Base-by-base conservation (phyloP, 2,797 vertebrate species). In the Toxotes lorentzi region DNA sequence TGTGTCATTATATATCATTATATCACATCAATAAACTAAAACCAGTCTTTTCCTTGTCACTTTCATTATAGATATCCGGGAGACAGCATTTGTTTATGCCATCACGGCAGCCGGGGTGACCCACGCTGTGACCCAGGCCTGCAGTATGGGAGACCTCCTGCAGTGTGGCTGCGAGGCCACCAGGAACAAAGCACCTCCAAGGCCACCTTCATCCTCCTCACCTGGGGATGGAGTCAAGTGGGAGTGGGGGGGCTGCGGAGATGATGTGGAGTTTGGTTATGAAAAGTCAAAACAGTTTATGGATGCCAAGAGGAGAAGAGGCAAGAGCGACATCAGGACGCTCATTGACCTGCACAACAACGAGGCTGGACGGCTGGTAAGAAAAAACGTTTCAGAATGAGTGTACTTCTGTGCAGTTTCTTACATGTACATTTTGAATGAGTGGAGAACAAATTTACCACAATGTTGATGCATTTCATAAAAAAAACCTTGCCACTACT, bases 211-310 rank as follows among this genome's bases (percentile, higher is more conserved):
- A 0, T 93, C 95, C 14, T 59, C 93, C 0, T 91, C 96, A 0
- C 38, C 88, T 0, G 89, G 90, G 0, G 96, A 97, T 14, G 96
- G 95, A 34, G 95, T 96, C 0, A 96, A 97, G 86, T 99, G 98
- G 98, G 98, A 99, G 89, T 99, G 98, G 98, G 98, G 98, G 0
- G 98, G 98, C 86, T 99, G 98, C 0, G 98, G 98, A 6, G 98
- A 99, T 0, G 98, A 99, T 0, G 97, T 99, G 88, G 97, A 98
- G 86, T 99, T 98, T 0, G 98, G 98, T 80, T 98, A 99, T 0
- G 97, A 99, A 87, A 99, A 99, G 85, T 99, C 98, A 0, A 97
- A 97, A 82, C 97, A 98, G 91, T 99, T 99, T 79, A 99, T 99
- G 98, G 98, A 99, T 0, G 96, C 97, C 32, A 97, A 95, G 90